Evolutionary conservation across 1,140 invertebrate genomes (phyloP), one percentile per base, ranked within the genome.

Genomic region (Drosophila ercepeae): DNA sequence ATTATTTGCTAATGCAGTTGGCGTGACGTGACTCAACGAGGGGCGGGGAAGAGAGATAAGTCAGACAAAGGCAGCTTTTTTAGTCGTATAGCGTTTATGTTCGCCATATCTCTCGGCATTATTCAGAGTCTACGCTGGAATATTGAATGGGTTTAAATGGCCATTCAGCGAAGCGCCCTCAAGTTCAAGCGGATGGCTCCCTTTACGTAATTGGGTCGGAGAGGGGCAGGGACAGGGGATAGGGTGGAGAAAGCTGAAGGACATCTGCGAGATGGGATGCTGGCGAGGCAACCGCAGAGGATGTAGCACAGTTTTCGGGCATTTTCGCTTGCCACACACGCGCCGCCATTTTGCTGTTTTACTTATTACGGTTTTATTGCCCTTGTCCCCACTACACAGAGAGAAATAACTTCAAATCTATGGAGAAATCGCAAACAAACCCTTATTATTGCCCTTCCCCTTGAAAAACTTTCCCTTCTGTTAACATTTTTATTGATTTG

Each of bases 291-390:
- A n/a, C 59, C 32, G 34, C 58, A 63, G 21, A 29, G 57, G 14
- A 25, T 42, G 25, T 34, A 34, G 45, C 45, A 64, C 61, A 64
- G n/a, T 44, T 64, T 67, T 65, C 16, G 36, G 59, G 4, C 36
- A 13, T 52, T 46, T 53, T 52, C 46, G 39, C 34, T 65, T 42
- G 44, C 29, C 53, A 78, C 54, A 79, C 70, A 79, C 54, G 64
- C 59, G 77, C 63, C 65, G 65, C 73, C 73, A 77, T 82, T 77
- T 82, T 82, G 78, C 71, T 53, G 57, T 52, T 45, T 18, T 45
- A 51, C 55, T 52, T 53, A 54, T 82, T 76, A 76, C 49, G 71
- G 44, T 69, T 82, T 77, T 77, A 82, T 69, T 77, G 78, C 71
- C 65, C 77, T 73, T 59, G 78, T 73, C 61, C 72, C 46, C 3